These are phyloP conservation scores for Elysia crispata DNA, from an alignment of 2,888 invertebrate species.

Conservation along the genomic window DNA sequence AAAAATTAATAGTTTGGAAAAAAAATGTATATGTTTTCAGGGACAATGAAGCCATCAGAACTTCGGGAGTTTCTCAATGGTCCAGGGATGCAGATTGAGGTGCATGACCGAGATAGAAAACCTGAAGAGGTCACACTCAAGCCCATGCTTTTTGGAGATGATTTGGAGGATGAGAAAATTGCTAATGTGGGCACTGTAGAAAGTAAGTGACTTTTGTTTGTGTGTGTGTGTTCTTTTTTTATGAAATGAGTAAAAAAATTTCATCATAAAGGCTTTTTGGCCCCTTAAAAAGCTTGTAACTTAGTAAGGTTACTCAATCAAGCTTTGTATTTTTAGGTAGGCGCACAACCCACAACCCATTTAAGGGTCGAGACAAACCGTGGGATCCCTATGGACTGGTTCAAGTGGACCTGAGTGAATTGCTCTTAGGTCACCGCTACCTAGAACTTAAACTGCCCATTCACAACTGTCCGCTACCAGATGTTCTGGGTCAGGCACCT, in stretches of 20 bases:
- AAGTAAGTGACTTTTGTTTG: slow-evolving; percentile 60
- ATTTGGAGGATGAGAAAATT: slow-evolving; percentile 76
- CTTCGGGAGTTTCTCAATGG: slow-evolving; percentile 74
- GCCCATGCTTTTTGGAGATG: slow-evolving; percentile 76
- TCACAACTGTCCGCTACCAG: slow-evolving; percentile 71
- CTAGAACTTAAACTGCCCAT: slow-evolving; percentile 72
- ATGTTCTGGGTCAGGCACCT: slow-evolving; percentile 64
- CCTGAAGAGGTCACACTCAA: slow-evolving; percentile 66
- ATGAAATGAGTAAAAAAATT: too few relatives aligned
- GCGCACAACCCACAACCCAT: slow-evolving; percentile 74
- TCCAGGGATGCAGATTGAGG: slow-evolving; percentile 73
- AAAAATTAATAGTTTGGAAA: too few relatives aligned
- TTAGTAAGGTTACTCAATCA: too few relatives aligned
- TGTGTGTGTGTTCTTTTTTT: too few relatives aligned
- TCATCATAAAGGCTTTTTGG: too few relatives aligned
- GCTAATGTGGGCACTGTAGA: slow-evolving; percentile 76
- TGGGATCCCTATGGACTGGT: slow-evolving; percentile 77
- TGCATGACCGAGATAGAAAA: slow-evolving; percentile 76
- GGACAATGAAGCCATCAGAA: slow-evolving; percentile 69
- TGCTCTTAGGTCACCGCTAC: slow-evolving; percentile 72
- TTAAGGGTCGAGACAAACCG: slow-evolving; percentile 69
- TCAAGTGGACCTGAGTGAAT: slow-evolving; percentile 72
- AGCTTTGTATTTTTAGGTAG: slow-evolving; percentile 58
- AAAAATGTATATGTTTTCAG: slow-evolving; percentile 50
- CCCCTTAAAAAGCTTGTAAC: too few relatives aligned